phyloP scores from a whole-genome alignment of 2,113 vertebrate species.

The Bolborhynchus lineola region DNA sequence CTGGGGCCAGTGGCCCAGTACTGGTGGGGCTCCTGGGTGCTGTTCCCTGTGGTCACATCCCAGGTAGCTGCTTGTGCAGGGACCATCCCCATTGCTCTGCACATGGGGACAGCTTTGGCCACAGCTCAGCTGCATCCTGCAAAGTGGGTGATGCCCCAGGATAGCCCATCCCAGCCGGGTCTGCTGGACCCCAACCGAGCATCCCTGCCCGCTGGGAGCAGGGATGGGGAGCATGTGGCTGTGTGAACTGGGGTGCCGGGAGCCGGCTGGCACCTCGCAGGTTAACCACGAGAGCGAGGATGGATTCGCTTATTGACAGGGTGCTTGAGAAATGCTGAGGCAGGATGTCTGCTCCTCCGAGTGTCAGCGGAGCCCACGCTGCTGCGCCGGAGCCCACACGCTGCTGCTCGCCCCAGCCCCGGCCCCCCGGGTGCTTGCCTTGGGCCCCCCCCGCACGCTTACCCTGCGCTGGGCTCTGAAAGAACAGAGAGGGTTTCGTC shows the following conservation, averaged over 20 bases:
- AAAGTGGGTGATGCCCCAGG: accelerated
- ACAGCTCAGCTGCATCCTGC: neutral
- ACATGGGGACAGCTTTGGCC: accelerated
- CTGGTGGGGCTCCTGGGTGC: neutral
- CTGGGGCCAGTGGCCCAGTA: accelerated
- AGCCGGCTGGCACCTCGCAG: conserved; percentile 21
- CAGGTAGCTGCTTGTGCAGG: neutral
- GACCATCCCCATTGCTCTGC: neutral
- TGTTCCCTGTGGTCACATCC: neutral
- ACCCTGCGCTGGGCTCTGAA: neutral
- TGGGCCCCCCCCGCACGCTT: neutral
- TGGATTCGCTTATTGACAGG: conserved; percentile 27
- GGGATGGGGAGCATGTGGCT: accelerated
- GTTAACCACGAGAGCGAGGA: neutral
- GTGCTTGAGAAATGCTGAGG: conserved; percentile 36
- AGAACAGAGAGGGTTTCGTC: neutral
- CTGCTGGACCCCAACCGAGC: accelerated
- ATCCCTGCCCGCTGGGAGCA: neutral
- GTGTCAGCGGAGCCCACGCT: neutral
- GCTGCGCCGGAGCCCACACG: neutral
- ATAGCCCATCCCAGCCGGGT: neutral
- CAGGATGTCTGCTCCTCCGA: neutral
- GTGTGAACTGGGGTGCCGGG: accelerated
- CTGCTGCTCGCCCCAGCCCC: neutral
- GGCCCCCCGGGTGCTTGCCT: neutral